Conservation (phyloP, 1,140 invertebrate species). For the Physella acuta region DNA sequence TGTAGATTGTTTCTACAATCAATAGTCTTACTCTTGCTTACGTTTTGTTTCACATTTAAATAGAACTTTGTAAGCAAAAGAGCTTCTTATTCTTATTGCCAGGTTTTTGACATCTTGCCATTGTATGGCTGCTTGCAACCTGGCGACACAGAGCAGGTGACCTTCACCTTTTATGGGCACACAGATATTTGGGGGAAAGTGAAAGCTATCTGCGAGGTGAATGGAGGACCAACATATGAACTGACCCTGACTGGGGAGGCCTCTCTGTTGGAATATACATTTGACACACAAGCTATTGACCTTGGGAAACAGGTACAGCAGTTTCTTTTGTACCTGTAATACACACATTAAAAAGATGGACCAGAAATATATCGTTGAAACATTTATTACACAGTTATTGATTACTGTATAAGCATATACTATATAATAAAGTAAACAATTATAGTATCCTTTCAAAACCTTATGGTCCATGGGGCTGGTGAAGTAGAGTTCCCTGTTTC, state of each 20-base stretch:
- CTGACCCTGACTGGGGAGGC: conserved; percentile 55
- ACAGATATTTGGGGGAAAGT: conserved; percentile 55
- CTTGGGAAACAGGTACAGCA: conserved; percentile 60
- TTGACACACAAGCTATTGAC: conserved; percentile 56
- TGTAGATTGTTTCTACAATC: too few species aligned
- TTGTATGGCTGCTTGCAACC: conserved; percentile 57
- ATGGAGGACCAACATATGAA: conserved; percentile 59
- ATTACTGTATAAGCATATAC: too few species aligned
- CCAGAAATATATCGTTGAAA: too few species aligned
- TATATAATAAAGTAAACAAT: too few species aligned
- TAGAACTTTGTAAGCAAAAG: background rate
- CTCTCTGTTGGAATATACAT: conserved; percentile 56
- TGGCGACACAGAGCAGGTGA: conserved; percentile 59
- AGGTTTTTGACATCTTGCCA: conserved; percentile 61
- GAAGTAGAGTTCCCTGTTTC: too few species aligned
- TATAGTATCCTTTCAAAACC: too few species aligned
- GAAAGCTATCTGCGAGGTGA: conserved; percentile 58
- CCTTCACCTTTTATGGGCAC: conserved; percentile 60
- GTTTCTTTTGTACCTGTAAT: too few species aligned
- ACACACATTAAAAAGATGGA: too few species aligned
- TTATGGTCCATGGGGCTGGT: too few species aligned
- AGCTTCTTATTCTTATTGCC: background rate
- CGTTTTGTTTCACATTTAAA: background rate
- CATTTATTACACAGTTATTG: too few species aligned
- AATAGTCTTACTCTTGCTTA: too few species aligned